Base-by-base conservation (phyloP, 2,888 invertebrate genomes). In the Tachystola acroxantha region DNA sequence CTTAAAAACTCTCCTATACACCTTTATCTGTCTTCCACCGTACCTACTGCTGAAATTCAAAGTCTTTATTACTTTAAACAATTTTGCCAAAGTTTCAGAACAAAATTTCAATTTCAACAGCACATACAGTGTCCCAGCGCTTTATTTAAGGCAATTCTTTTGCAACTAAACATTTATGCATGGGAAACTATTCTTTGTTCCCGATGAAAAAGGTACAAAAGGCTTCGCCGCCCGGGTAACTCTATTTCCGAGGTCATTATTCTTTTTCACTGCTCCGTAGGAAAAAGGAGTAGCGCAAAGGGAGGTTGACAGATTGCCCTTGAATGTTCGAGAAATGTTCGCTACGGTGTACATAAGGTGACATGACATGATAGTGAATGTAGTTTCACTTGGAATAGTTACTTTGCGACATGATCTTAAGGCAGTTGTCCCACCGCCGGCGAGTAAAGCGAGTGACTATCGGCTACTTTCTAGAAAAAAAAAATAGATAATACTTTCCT, bases 161-260 rank as follows among this genome's bases (percentile, higher is more conserved):
- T 9, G 5, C 14, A 7, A 9, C 19, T n/a, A 20, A 10, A 14
- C 25, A 12, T 31, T 26, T 31, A 35, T 35, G 35, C 35, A 35
- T 29, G 30, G 29, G 36, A 40, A 37, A 34, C 33, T 40, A 29
- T 26, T 20, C 40, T 37, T 37, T 40, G 33, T 36, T 25, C 6
- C 27, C 9, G 9, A 5, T 10, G 13, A 33, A 33, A 37, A 40
- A 40, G 40, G 40, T 22, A 26, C 34, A 36, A 37, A 39, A 40
- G 12, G 7, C 24, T 16, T 36, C 30, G 10, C 13, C 19, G 11
- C 25, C 14, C 13, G 10, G 36, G 28, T 37, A 40, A 40, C 40
- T 32, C 40, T 40, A 40, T 40, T 40, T 37, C 40, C 31, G 28
- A 25, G 33, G 36, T 33, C 40, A 40, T 40, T 40, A 36, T 33